Evolutionary conservation across 2,888 invertebrate genomes (phyloP).

Genomic region (Diabrotica balteata): DNA sequence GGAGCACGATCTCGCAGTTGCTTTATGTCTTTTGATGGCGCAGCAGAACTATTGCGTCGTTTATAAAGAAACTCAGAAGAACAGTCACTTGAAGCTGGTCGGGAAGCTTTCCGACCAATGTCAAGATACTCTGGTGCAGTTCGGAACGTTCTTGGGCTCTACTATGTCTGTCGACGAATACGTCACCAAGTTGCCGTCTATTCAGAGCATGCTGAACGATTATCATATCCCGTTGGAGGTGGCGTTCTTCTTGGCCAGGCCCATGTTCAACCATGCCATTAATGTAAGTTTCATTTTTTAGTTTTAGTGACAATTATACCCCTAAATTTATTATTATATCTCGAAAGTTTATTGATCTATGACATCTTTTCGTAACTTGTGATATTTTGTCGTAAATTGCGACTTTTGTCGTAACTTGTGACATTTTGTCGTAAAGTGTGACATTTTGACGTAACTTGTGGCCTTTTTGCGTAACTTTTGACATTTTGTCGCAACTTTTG

Average conservation of each 20-base stretch:
- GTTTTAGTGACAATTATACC: no score
- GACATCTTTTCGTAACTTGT: no score
- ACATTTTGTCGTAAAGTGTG: no score
- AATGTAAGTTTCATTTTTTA: slow-evolving; percentile 66
- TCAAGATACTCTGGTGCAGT: slow-evolving; percentile 97
- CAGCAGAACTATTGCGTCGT: slow-evolving; percentile 97
- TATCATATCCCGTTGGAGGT: slow-evolving; percentile 96
- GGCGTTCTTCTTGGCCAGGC: slow-evolving; percentile 96
- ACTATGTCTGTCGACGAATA: slow-evolving; percentile 96
- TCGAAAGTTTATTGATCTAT: no score
- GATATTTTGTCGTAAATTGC: no score
- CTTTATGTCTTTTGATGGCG: slow-evolving; percentile 92
- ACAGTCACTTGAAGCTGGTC: slow-evolving; percentile 84
- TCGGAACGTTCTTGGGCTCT: slow-evolving; percentile 93
- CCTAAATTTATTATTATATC: no score
- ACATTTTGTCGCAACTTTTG: no score
- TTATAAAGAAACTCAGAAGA: slow-evolving; percentile 78
- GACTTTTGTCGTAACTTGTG: no score
- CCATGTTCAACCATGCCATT: slow-evolving; percentile 85
- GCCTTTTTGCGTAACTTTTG: no score
- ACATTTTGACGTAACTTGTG: no score
- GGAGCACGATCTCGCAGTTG: slow-evolving; percentile 91
- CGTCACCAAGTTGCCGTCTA: slow-evolving; percentile 83
- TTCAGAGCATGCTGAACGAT: slow-evolving; percentile 86
- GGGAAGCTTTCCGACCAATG: slow-evolving; percentile 90